Percentiles rank a stretch among this genome's conserved stretches.
phyloP scores from a whole-genome alignment of 2,113 vertebrate genomes.

The Calyptommatus sinebrachiatus region DNA sequence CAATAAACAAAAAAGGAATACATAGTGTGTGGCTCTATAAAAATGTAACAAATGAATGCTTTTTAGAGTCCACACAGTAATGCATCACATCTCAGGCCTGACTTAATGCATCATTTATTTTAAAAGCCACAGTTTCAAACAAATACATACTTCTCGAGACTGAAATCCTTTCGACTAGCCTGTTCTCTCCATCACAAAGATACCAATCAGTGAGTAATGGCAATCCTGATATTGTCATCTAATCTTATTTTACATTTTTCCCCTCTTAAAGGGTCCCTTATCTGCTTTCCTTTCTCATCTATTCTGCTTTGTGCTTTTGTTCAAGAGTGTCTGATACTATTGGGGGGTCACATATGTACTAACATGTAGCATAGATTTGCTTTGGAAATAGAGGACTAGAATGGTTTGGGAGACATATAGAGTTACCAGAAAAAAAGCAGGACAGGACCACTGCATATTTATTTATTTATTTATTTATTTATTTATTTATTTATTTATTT shows the following conservation, averaged over 20 bases:
- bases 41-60: conserved; percentile 46
- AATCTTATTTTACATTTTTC: conserved; percentile 7
- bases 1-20: conserved; percentile 59
- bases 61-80: conserved; percentile 44
- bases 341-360: too few species aligned
- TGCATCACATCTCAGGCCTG: conserved; percentile 37
- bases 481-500: too few species aligned
- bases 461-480: too few species aligned
- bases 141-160: conserved; percentile 35
- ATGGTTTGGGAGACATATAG: too few species aligned
- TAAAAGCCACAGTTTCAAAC: conserved; percentile 35
- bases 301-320: not conserved
- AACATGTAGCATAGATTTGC: too few species aligned
- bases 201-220: conserved; percentile 28
- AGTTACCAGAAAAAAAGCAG: too few species aligned
- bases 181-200: conserved; percentile 19
- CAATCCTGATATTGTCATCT: conserved; percentile 11
- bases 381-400: too few species aligned
- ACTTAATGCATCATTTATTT: conserved; percentile 37
- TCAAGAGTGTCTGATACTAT: not conserved
- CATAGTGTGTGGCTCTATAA: conserved; percentile 39
- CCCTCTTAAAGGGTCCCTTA: not conserved
- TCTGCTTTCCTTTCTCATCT: not conserved
- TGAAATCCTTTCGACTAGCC: conserved; percentile 26
- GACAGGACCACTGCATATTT: too few species aligned